These are phyloP conservation scores for Eupsilia transversa DNA, from an alignment of 2,888 invertebrate species.

Conservation along the genomic window DNA sequence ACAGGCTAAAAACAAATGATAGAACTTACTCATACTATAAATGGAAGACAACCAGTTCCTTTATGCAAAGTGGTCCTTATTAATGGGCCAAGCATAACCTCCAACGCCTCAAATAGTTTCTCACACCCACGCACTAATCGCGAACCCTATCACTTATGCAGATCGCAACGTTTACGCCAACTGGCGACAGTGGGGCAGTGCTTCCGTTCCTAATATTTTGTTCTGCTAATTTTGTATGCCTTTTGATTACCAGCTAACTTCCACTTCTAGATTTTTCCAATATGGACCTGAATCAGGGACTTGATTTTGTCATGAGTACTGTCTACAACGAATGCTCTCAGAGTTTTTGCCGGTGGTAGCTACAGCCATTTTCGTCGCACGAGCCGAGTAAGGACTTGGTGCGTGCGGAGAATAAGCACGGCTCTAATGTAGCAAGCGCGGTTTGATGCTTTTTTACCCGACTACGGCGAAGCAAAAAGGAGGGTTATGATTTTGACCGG, in stretches of 20 bases:
- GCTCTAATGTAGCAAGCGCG: not conserved
- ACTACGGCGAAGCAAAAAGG: too few relatives aligned
- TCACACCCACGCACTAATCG: conserved; percentile 12
- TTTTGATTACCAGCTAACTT: not conserved
- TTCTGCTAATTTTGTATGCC: not conserved
- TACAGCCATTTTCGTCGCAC: not conserved
- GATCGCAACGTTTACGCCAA: conserved; percentile 11
- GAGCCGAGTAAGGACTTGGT: not conserved
- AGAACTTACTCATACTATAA: not conserved
- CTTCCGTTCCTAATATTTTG: conserved; percentile 32
- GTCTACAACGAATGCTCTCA: not conserved
- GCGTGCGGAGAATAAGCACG: not conserved
- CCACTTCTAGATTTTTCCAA: not conserved
- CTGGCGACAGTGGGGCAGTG: conserved; percentile 5
- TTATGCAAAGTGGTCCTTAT: conserved; percentile 22
- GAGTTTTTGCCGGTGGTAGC: not conserved
- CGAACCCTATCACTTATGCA: conserved; percentile 24
- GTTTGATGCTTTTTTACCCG: too few relatives aligned
- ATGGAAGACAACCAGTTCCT: conserved; percentile 18
- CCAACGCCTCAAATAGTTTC: conserved; percentile 26
- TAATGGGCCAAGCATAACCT: not conserved
- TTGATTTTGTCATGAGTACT: not conserved
- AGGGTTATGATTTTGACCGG: too few relatives aligned
- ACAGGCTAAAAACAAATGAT: not conserved
- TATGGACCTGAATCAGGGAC: not conserved